Base-by-base conservation (phyloP, 1,140 invertebrate species). In the Sminthurinus signatus region DNA sequence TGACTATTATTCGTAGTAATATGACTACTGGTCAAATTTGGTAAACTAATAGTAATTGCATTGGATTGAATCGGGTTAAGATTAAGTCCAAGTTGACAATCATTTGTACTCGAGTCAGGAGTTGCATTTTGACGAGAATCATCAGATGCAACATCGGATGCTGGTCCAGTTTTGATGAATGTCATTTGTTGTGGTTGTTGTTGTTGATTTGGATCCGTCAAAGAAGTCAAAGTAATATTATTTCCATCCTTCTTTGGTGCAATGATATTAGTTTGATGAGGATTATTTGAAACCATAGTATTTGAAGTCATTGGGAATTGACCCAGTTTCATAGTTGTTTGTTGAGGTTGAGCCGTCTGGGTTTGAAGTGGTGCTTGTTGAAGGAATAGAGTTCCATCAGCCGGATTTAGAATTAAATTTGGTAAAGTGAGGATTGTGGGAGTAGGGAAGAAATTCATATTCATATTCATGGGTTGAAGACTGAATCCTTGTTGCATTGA, bases 101-200 rank as follows among this genome's bases (percentile, higher is more conserved):
- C 70, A 57, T 69, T 69, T 15, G 70, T 72, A 44, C 70, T 72
- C 17, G 70, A 72, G 52, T 72, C 70, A 12, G 70, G 70, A 4
- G 70, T 72, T 25, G 70, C 50, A 62, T 72, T 72, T 44, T 69
- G 67, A 12, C 70, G 42, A 8, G 67, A 29, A 0, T 64, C 67
- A 27, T 72, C 70, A 28, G 67, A 64, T 27, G 64, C 59, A n/a
- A 54, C 51, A 10, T 55, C 59, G 8, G 57, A 55, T 10, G 27
- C 43, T 36, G 57, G 54, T 25, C 66, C 59, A 25, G 52, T 44
- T 15, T 65, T 60, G 19, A 60, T 29, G 28, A 59, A 14, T 31
- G 36, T 43, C 25, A 59, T 28, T 42, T 42, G 29, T 21, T 60
- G 48, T 54, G 56, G 48, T 32, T 43, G 28, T n/a, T n/a, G n/a